A percentile compares a stretch with the other conserved stretches of the same genome.
phyloP scores from a whole-genome alignment of 2,113 vertebrate genomes.

The Agapornis roseicollis region DNA sequence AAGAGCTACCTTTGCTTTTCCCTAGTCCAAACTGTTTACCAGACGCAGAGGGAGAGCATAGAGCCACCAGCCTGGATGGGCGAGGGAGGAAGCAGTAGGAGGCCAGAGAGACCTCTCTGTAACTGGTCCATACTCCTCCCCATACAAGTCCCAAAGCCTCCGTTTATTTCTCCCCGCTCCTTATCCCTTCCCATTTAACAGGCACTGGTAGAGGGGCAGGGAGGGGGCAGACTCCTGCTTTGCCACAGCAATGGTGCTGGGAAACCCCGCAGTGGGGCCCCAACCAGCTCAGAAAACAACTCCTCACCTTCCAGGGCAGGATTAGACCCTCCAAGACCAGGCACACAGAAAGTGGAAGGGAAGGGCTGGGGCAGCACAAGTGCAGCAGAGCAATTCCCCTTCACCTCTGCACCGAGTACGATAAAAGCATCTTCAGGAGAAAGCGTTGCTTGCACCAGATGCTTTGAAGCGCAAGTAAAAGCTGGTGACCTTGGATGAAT shows the following conservation, averaged over 20 bases:
- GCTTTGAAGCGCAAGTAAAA: constrained; percentile 63
- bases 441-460: not conserved
- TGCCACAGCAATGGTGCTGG: not conserved
- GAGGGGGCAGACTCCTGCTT: rapidly evolving
- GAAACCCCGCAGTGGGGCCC: not conserved
- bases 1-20: not conserved
- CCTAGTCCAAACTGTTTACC: not conserved
- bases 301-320: not conserved
- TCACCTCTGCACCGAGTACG: not conserved
- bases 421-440: constrained; percentile 29
- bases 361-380: constrained; percentile 31
- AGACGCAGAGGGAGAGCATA: not conserved
- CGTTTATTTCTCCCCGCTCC: rapidly evolving
- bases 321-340: not conserved
- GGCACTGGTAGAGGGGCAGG: not conserved
- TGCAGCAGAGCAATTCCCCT: not conserved
- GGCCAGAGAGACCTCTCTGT: not conserved
- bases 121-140: not conserved
- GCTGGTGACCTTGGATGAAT: constrained; percentile 65
- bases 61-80: not conserved
- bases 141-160: rapidly evolving
- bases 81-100: not conserved
- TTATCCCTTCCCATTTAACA: not conserved
- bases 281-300: not conserved
- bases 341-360: not conserved